phyloP scores from a whole-genome alignment of 2,888 invertebrate genomes.

The Macroteleia sp. region DNA sequence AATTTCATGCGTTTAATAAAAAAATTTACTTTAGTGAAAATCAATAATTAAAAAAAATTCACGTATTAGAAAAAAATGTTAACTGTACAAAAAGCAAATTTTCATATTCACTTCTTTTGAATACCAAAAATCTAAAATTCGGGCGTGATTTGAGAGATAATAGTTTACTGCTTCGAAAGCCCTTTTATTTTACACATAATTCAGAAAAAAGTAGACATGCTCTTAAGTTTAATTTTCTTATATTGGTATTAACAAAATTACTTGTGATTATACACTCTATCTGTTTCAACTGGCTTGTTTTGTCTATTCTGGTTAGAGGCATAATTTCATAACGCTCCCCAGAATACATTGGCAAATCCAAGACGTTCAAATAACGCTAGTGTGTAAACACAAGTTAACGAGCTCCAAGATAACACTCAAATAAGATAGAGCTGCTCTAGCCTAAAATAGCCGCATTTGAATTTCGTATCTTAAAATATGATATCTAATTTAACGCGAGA shows the following conservation, averaged over 20 bases:
- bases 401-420: conserved; percentile 11
- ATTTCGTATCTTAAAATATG: conserved; percentile 2
- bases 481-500: conserved; percentile 6
- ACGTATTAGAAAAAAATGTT: too few species aligned
- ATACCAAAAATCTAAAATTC: too few species aligned
- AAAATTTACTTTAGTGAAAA: too few species aligned
- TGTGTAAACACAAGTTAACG: conserved; percentile 29
- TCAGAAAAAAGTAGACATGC: too few species aligned
- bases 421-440: conserved; percentile 8
- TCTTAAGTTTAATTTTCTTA: conserved; percentile 12
- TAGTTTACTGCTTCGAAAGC: too few species aligned
- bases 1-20: too few species aligned
- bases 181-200: too few species aligned
- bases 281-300: conserved; percentile 17
- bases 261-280: conserved; percentile 36
- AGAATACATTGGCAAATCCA: conserved; percentile 38
- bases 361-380: conserved; percentile 26
- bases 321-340: conserved; percentile 51
- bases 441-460: conserved; percentile 14
- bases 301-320: conserved; percentile 44
- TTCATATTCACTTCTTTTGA: too few species aligned
- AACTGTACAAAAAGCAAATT: too few species aligned
- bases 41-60: too few species aligned
- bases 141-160: too few species aligned
- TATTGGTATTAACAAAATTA: conserved; percentile 31